Evolutionary conservation across 2,888 invertebrate species (phyloP), one percentile per base, ranked within the genome.

Genomic region (Cerastis leucographa): DNA sequence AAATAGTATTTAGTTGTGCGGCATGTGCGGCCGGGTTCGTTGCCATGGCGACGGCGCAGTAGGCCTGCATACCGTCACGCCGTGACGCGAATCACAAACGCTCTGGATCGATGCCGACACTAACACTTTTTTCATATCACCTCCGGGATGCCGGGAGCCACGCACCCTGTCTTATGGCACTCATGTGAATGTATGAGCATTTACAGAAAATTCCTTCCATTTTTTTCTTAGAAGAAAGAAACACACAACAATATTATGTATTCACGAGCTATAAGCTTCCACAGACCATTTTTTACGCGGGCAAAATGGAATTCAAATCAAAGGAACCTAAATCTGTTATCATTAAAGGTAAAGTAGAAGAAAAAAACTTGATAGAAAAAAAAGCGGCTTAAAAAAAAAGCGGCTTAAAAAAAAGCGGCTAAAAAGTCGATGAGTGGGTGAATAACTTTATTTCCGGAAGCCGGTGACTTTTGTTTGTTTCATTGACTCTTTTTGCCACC

Each of bases 11-110:
- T 56, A 75, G 56, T 74, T 35, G 56, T 70, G 54, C 49, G 74
- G 42, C 11, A 35, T 25, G 80, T 80, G 75, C 89, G 88, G 84
- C 82, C 81, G 85, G 85, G 87, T 83, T 81, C 78, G 96, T 96
- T 93, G 92, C 91, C 92, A 95, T 95, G 92, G 92, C 91, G 88
- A 95, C 95, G 94, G 91, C 94, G 94, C 95, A 93, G 93, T 94
- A 94, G 95, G 94, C 95, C 89, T 93, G 94, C 93, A 92, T 87
- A 92, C 88, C 95, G 96, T 96, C 96, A 94, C 93, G 92, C 88
- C 95, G 96, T 96, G 96, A 94, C 93, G 93, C 89, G 96, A 96
- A 96, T 96, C 92, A 92, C 92, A 95, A 96, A 92, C 90, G 88
- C 70, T 59, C 25, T 90, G 93, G 96, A 96, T 95, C 94, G 93